Evolutionary conservation across 30 jellyfish, hydroid and myxozoan genomes (phyloP).

Genomic region (Mastigias papua): DNA sequence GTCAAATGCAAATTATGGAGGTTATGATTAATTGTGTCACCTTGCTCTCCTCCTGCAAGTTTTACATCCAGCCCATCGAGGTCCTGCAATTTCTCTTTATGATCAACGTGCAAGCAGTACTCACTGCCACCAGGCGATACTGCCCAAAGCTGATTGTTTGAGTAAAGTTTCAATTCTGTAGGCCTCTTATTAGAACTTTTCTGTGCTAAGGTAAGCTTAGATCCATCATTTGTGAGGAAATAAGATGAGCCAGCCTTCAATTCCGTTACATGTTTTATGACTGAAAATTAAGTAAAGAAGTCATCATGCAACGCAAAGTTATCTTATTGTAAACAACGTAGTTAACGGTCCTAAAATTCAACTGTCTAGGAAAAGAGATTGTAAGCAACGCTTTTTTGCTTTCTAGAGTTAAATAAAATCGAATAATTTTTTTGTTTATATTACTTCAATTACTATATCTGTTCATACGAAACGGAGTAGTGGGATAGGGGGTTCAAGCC

Average conservation of each 20-base stretch:
- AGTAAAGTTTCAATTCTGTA: background rate
- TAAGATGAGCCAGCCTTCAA: background rate
- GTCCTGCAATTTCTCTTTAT: background rate
- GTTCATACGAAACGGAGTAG: too few species aligned
- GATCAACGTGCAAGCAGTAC: slow-evolving; percentile 7
- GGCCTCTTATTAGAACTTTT: background rate
- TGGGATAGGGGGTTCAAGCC: too few species aligned
- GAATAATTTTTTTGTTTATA: too few species aligned
- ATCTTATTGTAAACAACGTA: background rate
- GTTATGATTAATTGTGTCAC: background rate
- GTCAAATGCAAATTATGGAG: background rate
- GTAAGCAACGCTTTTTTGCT: too few species aligned
- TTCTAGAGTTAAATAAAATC: too few species aligned
- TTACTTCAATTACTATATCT: too few species aligned
- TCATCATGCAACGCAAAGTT: too few species aligned
- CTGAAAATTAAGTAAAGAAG: background rate
- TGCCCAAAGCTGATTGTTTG: slow-evolving; percentile 15
- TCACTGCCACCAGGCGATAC: background rate
- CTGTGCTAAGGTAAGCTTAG: background rate
- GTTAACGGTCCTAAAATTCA: too few species aligned
- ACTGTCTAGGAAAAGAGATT: too few species aligned
- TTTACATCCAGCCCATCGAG: slow-evolving; percentile 23
- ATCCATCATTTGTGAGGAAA: slow-evolving; percentile 2
- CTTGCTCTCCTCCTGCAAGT: background rate
- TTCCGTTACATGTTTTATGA: background rate